phyloP scores from a whole-genome alignment of 2,888 invertebrate species.

The Eudemis profundana region DNA sequence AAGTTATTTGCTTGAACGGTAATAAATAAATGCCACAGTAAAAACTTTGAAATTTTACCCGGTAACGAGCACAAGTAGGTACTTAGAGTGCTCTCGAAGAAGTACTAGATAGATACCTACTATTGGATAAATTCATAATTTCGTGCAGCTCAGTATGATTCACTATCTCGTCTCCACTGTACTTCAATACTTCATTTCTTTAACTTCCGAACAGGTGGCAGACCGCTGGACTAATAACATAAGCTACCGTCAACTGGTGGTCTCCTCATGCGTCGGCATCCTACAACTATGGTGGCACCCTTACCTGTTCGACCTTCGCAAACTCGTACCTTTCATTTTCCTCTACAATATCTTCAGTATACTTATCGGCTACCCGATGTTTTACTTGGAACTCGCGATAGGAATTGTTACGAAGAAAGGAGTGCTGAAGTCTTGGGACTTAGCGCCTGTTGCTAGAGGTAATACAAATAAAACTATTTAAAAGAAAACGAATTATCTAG shows the following conservation, averaged over 20 bases:
- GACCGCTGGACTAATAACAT: conserved; percentile 80
- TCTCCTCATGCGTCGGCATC: conserved; percentile 74
- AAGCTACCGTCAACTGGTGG: conserved; percentile 72
- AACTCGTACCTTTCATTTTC: conserved; percentile 72
- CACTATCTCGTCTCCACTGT: too few relatives aligned
- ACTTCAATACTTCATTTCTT: neutral
- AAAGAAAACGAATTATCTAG: too few relatives aligned
- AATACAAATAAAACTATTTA: too few relatives aligned
- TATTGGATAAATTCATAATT: too few relatives aligned
- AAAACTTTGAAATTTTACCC: too few relatives aligned
- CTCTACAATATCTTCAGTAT: conserved; percentile 75
- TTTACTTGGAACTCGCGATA: conserved; percentile 75
- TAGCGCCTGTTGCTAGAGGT: conserved; percentile 77
- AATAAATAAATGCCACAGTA: too few relatives aligned
- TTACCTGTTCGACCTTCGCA: conserved; percentile 67
- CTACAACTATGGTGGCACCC: conserved; percentile 79
- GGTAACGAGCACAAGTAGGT: too few relatives aligned
- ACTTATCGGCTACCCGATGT: conserved; percentile 72
- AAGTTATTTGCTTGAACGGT: too few relatives aligned
- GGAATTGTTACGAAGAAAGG: conserved; percentile 76
- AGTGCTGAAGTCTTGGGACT: conserved; percentile 75
- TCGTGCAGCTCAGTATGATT: too few relatives aligned
- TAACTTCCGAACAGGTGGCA: conserved; percentile 54
- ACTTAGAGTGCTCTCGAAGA: too few relatives aligned
- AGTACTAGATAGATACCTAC: too few relatives aligned